Conservation (phyloP, 2,113 vertebrate species). For the Carassius carassius region DNA sequence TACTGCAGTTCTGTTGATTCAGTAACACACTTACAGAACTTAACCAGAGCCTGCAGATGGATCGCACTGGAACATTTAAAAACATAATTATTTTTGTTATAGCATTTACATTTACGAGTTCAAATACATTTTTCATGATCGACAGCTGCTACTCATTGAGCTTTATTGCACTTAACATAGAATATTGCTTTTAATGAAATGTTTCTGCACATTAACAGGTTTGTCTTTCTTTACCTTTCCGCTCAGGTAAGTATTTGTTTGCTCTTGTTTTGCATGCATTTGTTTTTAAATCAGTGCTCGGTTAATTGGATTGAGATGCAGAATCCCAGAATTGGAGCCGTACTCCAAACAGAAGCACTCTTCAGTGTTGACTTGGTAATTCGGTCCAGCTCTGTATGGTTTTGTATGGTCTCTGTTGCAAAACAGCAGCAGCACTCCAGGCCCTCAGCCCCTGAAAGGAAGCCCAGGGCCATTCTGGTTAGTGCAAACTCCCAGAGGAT, state of each 20-base stretch:
- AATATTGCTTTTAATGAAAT: not conserved
- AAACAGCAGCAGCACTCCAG: conserved; percentile 43
- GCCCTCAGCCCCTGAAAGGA: conserved; percentile 45
- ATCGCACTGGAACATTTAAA: too few relatives aligned
- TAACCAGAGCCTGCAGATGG: too few relatives aligned
- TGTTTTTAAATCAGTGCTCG: conserved; percentile 26
- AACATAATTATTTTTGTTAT: too few relatives aligned
- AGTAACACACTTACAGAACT: not conserved
- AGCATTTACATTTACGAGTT: not conserved
- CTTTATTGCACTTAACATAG: not conserved
- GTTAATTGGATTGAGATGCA: conserved; percentile 32
- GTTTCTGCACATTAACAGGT: too few relatives aligned
- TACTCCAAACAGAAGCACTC: conserved; percentile 26
- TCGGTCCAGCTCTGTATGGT: conserved; percentile 26
- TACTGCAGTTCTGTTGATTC: not conserved
- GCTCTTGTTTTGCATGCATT: not conserved
- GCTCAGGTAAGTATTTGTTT: conserved; percentile 53
- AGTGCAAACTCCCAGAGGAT: conserved; percentile 52
- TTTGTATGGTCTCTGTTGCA: conserved; percentile 40
- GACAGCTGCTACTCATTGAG: not conserved
- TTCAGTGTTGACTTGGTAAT: conserved; percentile 39
- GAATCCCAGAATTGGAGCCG: conserved; percentile 25
- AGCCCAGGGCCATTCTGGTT: conserved; percentile 51
- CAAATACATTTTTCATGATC: not conserved
- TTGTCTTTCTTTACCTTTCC: not conserved